Evolutionary conservation across 2,113 vertebrate species (phyloP).

Genomic region (Falco punctatus): DNA sequence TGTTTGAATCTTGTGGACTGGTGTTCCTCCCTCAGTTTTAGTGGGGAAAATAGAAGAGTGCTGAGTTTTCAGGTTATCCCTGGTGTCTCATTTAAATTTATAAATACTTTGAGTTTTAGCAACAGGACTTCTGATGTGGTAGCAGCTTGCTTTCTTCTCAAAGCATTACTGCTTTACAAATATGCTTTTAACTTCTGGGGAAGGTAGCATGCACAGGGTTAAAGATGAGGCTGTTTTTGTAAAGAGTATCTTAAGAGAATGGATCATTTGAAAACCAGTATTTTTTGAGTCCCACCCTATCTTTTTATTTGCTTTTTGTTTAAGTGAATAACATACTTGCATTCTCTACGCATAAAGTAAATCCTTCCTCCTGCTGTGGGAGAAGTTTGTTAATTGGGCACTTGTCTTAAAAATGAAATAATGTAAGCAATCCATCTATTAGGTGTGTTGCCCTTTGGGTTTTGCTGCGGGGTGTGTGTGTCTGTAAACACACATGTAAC

Average conservation of each 20-base stretch:
- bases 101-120: not conserved
- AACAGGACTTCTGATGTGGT: not conserved
- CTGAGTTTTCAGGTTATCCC: not conserved
- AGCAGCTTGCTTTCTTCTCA: not conserved
- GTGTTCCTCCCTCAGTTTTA: not conserved
- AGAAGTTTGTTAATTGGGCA: conserved; percentile 9
- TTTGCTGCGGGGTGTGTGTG: not conserved
- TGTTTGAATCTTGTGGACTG: not conserved
- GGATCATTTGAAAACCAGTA: not conserved
- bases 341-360: not conserved
- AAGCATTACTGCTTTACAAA: not conserved
- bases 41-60: not conserved
- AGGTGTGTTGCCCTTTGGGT: not conserved
- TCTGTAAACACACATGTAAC: not conserved
- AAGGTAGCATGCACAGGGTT: not conserved
- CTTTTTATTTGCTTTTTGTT: not conserved
- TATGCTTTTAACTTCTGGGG: not conserved
- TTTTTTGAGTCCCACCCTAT: not conserved
- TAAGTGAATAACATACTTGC: not conserved
- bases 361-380: conserved; percentile 21
- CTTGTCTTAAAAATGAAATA: not conserved
- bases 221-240: not conserved
- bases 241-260: not conserved
- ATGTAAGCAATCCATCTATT: not conserved
- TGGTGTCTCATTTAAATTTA: not conserved